phyloP scores from a whole-genome alignment of 2,113 vertebrate species.

The Bufo bufo region DNA sequence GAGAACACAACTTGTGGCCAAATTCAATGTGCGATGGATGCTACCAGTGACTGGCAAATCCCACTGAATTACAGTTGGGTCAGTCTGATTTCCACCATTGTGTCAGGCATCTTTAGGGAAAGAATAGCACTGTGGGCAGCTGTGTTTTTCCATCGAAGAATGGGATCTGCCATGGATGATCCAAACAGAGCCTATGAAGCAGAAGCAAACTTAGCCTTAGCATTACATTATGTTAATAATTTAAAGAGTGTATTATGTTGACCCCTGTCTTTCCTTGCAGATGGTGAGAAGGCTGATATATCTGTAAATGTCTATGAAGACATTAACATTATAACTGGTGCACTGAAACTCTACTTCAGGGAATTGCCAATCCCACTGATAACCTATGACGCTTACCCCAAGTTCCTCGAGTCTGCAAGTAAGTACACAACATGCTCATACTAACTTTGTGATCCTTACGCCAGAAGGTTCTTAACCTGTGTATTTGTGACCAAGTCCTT shows the following conservation, averaged over 20 bases:
- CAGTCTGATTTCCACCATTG: background rate
- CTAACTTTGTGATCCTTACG: background rate
- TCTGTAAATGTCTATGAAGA: slow-evolving; percentile 96
- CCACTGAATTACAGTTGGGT: background rate
- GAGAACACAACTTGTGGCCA: too few species aligned
- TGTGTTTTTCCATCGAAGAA: background rate
- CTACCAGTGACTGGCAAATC: background rate
- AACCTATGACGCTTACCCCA: slow-evolving; percentile 96
- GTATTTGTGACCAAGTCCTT: background rate
- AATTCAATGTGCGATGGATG: too few species aligned
- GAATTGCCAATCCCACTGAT: slow-evolving; percentile 98
- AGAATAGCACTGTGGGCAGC: background rate
- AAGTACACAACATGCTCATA: slow-evolving; percentile 65
- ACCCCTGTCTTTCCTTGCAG: slow-evolving; percentile 71
- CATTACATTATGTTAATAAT: background rate
- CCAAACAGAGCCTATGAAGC: too few species aligned
- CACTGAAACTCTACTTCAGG: slow-evolving; percentile 98
- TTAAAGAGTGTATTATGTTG: background rate
- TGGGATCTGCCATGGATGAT: too few species aligned
- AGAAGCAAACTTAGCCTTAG: too few species aligned
- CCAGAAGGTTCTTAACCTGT: background rate
- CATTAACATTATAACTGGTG: slow-evolving; percentile 98
- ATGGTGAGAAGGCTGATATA: slow-evolving; percentile 97
- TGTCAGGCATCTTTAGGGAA: background rate
- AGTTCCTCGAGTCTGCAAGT: slow-evolving; percentile 96